A percentile compares a stretch with the other conserved stretches of the same genome.
Evolutionary conservation across 2,888 invertebrate genomes (phyloP).

Genomic region (Tetramorium bicarinatum): DNA sequence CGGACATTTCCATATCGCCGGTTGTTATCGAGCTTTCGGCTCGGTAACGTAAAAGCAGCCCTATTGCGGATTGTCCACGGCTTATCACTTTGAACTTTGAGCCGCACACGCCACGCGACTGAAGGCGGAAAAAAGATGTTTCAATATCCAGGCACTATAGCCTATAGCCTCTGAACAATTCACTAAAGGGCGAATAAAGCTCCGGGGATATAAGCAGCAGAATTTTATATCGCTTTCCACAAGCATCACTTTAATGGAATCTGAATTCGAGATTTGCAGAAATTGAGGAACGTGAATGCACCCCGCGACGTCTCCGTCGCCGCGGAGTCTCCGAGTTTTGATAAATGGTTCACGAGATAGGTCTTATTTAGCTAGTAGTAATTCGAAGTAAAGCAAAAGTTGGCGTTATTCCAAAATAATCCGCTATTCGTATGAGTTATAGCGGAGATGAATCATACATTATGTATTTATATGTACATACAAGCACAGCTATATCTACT

Average conservation of each 20-base stretch:
- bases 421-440: constrained; percentile 38
- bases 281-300: constrained; percentile 12
- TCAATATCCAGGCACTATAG: background rate
- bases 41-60: background rate
- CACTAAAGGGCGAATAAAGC: background rate
- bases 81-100: constrained; percentile 21
- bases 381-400: constrained; percentile 33
- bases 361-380: constrained; percentile 42
- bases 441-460: constrained; percentile 3
- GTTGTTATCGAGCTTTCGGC: constrained; percentile 27
- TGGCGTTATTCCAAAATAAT: constrained; percentile 46
- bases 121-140: background rate
- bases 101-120: background rate
- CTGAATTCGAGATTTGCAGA: constrained; percentile 6
- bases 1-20: constrained; percentile 47
- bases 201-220: background rate
- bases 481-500: background rate
- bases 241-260: background rate
- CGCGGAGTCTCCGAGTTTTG: constrained; percentile 29
- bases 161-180: background rate
- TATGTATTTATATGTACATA: background rate
- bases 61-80: background rate
- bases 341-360: constrained; percentile 22
- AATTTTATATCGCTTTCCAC: background rate
- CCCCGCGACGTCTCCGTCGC: constrained; percentile 28